Conservation (phyloP, 2,797 vertebrate genomes). For the Decapterus maruadsi region DNA sequence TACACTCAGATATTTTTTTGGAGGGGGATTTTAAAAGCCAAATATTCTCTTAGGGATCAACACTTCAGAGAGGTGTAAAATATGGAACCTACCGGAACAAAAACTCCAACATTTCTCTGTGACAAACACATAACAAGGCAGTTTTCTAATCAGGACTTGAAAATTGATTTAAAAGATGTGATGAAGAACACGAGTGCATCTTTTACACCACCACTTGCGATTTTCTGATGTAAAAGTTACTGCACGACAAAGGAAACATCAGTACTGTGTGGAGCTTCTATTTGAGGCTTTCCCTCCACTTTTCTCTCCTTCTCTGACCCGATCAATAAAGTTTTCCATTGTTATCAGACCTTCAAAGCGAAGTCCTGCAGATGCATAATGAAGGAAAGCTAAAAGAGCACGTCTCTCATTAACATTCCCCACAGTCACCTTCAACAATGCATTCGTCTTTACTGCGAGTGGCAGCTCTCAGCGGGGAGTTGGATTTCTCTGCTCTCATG, state of each 20-base stretch:
- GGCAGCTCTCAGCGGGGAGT: constrained; percentile 57
- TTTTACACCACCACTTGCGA: not conserved
- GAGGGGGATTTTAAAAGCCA: too few relatives aligned
- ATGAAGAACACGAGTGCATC: too few relatives aligned
- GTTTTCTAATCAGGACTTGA: too few relatives aligned
- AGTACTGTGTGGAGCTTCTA: not conserved
- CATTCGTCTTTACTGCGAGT: constrained; percentile 36
- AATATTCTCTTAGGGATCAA: too few relatives aligned
- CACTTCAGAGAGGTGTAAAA: too few relatives aligned
- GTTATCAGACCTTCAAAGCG: constrained; percentile 30
- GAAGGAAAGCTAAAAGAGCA: constrained; percentile 23
- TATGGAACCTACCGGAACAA: too few relatives aligned
- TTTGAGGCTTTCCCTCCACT: not conserved
- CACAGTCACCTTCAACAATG: constrained; percentile 54
- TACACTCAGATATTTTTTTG: too few relatives aligned
- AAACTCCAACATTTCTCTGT: too few relatives aligned
- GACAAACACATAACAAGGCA: too few relatives aligned
- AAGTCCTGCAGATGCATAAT: constrained; percentile 33
- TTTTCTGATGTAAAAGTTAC: not conserved
- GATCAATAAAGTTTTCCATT: constrained; percentile 34
- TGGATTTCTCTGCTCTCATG: constrained; percentile 53
- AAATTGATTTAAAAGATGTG: too few relatives aligned
- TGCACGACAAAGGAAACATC: not conserved
- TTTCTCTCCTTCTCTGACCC: not conserved
- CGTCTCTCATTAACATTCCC: constrained; percentile 64